A percentile compares a stretch with the other conserved stretches of the same genome.
These are phyloP conservation scores for Leptodactylus fallax DNA, from an alignment of 2,797 vertebrate species.

Conservation along the genomic window DNA sequence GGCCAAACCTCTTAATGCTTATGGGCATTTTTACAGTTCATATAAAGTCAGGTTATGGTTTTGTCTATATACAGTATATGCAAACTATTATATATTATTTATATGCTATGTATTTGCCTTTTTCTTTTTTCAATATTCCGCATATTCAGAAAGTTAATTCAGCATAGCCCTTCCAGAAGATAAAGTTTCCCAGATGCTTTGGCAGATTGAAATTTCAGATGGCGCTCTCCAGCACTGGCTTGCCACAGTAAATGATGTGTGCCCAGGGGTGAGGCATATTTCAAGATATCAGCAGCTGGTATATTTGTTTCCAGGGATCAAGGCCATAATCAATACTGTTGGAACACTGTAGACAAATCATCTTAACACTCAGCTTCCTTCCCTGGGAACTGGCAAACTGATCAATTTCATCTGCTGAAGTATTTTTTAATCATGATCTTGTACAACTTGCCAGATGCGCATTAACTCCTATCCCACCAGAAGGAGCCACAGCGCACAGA, in stretches of 20 bases:
- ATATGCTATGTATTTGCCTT: no score
- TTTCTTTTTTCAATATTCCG: no score
- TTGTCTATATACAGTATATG: no score
- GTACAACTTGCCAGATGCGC: not conserved
- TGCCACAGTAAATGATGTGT: conserved; percentile 16
- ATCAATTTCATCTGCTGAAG: conserved; percentile 25
- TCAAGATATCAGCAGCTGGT: conserved; percentile 13
- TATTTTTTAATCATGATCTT: conserved; percentile 28
- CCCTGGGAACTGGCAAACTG: conserved; percentile 27
- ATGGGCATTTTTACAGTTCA: no score
- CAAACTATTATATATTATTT: no score
- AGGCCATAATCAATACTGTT: conserved; percentile 44
- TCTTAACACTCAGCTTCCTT: conserved; percentile 34
- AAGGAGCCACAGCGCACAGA: not conserved
- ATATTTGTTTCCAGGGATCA: conserved; percentile 29
- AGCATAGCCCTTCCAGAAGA: not conserved
- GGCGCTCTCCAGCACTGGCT: not conserved
- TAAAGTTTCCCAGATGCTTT: not conserved
- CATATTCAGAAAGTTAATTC: no score
- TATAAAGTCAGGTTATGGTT: no score
- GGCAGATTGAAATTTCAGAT: not conserved
- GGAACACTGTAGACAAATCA: conserved; percentile 34
- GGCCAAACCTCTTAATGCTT: no score
- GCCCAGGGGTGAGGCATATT: conserved; percentile 18
- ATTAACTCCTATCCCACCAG: not conserved